phyloP scores from a whole-genome alignment of 2,888 invertebrate species.

The Corbicula japonica region DNA sequence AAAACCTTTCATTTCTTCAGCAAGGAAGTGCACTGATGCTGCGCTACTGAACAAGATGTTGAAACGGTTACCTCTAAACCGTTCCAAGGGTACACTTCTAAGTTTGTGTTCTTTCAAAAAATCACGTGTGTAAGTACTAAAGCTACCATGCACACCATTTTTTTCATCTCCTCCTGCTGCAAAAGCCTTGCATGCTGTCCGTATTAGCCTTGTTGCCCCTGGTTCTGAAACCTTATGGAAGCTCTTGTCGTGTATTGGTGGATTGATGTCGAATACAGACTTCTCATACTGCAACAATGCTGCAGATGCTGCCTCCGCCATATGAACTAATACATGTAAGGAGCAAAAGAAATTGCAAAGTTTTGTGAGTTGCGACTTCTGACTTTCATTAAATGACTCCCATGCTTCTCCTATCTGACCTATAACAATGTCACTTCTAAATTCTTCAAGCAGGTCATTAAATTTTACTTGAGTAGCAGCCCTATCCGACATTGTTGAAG shows the following conservation, averaged over 20 bases:
- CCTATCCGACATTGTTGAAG: slow-evolving; percentile 43
- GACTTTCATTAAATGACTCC: slow-evolving; percentile 15
- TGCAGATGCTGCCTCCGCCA: slow-evolving; percentile 16
- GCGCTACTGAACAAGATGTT: slow-evolving; percentile 59
- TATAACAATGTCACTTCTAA: slow-evolving; percentile 36
- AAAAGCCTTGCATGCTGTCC: slow-evolving; percentile 43
- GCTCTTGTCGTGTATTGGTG: slow-evolving; percentile 27
- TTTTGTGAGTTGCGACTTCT: slow-evolving; percentile 19
- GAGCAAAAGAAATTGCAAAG: slow-evolving; percentile 38
- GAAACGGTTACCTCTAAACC: slow-evolving; percentile 63
- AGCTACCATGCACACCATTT: slow-evolving; percentile 42
- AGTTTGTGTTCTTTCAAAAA: slow-evolving; percentile 43
- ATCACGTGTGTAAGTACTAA: slow-evolving; percentile 19
- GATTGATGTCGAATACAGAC: neutral
- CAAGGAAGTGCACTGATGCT: slow-evolving; percentile 22
- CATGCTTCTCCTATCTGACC: slow-evolving; percentile 23
- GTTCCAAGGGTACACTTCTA: slow-evolving; percentile 34
- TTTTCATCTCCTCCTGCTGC: slow-evolving; percentile 45
- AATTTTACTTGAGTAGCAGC: slow-evolving; percentile 39
- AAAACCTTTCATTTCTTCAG: slow-evolving; percentile 29
- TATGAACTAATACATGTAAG: slow-evolving; percentile 32
- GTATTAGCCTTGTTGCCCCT: slow-evolving; percentile 28
- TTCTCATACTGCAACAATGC: slow-evolving; percentile 10
- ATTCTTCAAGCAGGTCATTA: slow-evolving; percentile 40
- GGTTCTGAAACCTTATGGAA: slow-evolving; percentile 35